Percentiles rank a stretch among this genome's conserved stretches.
These are phyloP conservation scores for Drosophila paulistorum DNA, from an alignment of 1,140 invertebrate genomes.

Conservation along the genomic window DNA sequence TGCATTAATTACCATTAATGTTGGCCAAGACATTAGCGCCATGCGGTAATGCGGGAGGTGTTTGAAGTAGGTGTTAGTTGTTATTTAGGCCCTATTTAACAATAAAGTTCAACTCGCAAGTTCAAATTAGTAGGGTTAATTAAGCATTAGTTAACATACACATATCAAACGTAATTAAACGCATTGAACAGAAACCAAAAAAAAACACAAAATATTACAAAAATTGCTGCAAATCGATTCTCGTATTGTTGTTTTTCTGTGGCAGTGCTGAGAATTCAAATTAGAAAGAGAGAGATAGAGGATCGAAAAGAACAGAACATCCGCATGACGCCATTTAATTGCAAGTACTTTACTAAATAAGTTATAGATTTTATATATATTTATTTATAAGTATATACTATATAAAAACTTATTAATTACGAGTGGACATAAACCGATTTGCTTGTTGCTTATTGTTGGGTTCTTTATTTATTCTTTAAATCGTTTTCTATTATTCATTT, in stretches of 20 bases:
- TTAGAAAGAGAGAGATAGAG: no score
- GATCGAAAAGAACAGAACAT: neutral
- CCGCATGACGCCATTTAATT: conserved; percentile 11
- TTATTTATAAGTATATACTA: conserved; percentile 27
- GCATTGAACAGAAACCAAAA: neutral
- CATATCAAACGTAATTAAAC: conserved; percentile 1
- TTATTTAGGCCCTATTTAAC: neutral
- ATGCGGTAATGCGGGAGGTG: conserved; percentile 32
- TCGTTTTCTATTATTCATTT: conserved; percentile 41
- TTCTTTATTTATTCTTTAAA: conserved; percentile 20
- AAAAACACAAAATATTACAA: neutral
- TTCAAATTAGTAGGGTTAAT: conserved; percentile 9
- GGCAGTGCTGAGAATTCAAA: conserved; percentile 1
- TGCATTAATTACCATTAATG: conserved; percentile 71
- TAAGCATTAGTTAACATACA: conserved; percentile 9
- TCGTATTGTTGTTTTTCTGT: neutral
- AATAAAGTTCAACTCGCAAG: conserved; percentile 2
- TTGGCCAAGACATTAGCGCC: conserved; percentile 66
- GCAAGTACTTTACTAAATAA: conserved; percentile 38
- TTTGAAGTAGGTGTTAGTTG: neutral
- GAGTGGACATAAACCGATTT: conserved; percentile 79
- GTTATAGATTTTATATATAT: conserved; percentile 40
- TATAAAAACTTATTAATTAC: conserved; percentile 67
- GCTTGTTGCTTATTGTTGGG: conserved; percentile 51
- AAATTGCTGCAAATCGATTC: neutral